Conservation (phyloP, 2,888 invertebrate species). For the Microchrysa polita region DNA sequence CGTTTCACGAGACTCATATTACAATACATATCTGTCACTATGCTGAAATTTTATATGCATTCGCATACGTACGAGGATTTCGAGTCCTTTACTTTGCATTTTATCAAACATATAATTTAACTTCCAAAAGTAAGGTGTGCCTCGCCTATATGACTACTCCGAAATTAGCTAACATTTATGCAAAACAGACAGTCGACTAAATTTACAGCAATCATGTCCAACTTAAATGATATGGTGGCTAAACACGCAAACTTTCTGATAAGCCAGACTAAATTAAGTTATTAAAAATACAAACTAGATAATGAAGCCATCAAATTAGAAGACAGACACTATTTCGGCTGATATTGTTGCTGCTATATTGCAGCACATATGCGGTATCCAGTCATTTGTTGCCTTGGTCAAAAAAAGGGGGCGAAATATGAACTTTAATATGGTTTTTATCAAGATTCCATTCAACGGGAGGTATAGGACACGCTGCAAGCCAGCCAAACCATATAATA, state of each 20-base stretch:
- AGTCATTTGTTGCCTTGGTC: too few relatives aligned
- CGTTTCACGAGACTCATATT: too few relatives aligned
- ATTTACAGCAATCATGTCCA: slow-evolving; percentile 33
- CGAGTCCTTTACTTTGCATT: too few relatives aligned
- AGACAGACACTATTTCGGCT: slow-evolving; percentile 15
- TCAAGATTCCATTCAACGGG: slow-evolving; percentile 4
- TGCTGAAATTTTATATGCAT: too few relatives aligned
- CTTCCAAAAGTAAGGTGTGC: slow-evolving; percentile 6
- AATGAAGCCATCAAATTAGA: slow-evolving; percentile 38
- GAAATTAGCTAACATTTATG: slow-evolving; percentile 12
- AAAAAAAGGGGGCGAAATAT: slow-evolving; percentile 9
- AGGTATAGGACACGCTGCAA: neutral
- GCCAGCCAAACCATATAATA: too few relatives aligned
- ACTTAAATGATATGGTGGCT: slow-evolving; percentile 15
- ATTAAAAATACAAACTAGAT: slow-evolving; percentile 36
- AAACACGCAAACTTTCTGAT: slow-evolving; percentile 24
- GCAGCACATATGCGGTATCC: neutral
- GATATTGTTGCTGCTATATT: neutral
- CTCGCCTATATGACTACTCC: neutral
- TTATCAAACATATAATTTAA: neutral
- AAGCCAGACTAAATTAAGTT: slow-evolving; percentile 31
- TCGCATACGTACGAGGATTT: too few relatives aligned
- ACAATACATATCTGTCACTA: too few relatives aligned
- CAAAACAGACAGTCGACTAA: slow-evolving; percentile 24
- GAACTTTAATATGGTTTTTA: slow-evolving; percentile 30